Base-by-base conservation (phyloP, 2,888 invertebrate species). In the Lysandra coridon region DNA sequence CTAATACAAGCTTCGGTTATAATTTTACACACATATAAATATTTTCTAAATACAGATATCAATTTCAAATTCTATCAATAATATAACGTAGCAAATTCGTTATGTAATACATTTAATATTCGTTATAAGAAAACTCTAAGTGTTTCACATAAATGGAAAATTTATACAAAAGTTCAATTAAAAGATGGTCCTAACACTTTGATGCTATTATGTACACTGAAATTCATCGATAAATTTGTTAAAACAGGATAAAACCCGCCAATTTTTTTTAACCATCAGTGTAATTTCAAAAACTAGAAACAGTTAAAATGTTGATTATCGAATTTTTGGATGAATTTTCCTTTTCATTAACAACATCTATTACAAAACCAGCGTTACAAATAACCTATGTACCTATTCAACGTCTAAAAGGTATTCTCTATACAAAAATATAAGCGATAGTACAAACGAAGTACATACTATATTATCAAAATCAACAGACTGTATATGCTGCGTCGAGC, bases 391-490 rank as follows among this genome's bases (percentile, higher is more conserved):
- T 83, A 86, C 84, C 86, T 88, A 86, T 85, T 87, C 88, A 88
- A 89, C 87, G 85, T 87, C 86, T 88, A 89, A 88, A 87, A 88
- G 86, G 83, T 86, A 84, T 53, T 49, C 33, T 30, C 75, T 85
- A 84, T 84, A 84, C 81, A 83, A 85, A 85, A 83, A 82, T 84
- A 82, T 83, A 87, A 88, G 89, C 85, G 85, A 80, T 85, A 87
- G 86, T 86, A 79, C 85, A 87, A 88, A 88, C 83, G 85, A 85
- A 86, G 86, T 83, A 84, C 83, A 80, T 69, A 84, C 86, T 86
- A 83, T 87, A 89, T 88, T 87, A 89, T 88, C 85, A 89, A 90
- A 90, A 82, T 88, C 80, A 86, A 87, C 85, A 53, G 30, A 17
- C 76, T 76, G 76, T 85, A 85, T 86, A 87, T 85, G 83, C 87